phyloP scores from a whole-genome alignment of 2,797 vertebrate species.

The Streptopelia turtur region DNA sequence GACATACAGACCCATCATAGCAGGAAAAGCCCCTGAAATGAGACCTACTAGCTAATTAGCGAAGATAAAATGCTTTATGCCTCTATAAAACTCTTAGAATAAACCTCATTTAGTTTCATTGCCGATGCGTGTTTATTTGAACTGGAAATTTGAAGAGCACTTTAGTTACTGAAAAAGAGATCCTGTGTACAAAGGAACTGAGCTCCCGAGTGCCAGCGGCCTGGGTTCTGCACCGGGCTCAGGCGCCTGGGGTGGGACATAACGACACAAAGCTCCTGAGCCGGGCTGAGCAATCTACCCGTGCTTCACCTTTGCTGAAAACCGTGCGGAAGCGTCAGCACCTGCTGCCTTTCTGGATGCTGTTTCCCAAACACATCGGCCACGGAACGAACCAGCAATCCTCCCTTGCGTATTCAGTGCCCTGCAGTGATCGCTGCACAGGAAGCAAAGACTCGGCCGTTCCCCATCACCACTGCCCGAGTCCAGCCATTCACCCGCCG shows the following conservation, averaged over 20 bases:
- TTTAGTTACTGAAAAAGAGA: neutral
- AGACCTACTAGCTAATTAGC: neutral
- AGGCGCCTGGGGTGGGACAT: neutral
- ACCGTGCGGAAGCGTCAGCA: neutral
- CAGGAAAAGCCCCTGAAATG: neutral
- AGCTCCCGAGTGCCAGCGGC: neutral
- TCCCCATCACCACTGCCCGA: neutral
- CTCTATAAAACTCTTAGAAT: neutral
- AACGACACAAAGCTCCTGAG: neutral
- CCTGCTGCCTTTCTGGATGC: neutral
- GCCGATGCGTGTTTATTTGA: neutral
- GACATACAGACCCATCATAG: neutral
- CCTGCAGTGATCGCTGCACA: neutral
- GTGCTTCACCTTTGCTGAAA: neutral
- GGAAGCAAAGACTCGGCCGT: neutral
- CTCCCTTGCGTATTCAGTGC: neutral
- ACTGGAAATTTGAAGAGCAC: neutral
- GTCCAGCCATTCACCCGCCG: neutral
- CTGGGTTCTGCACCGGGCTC: neutral
- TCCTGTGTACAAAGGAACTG: neutral
- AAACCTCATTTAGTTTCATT: neutral
- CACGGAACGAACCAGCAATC: neutral
- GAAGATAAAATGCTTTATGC: neutral
- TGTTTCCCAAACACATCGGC: neutral
- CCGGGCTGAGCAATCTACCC: neutral